These are phyloP conservation scores for Portevinia maculata DNA, from an alignment of 2,888 invertebrate genomes.

Conservation along the genomic window DNA sequence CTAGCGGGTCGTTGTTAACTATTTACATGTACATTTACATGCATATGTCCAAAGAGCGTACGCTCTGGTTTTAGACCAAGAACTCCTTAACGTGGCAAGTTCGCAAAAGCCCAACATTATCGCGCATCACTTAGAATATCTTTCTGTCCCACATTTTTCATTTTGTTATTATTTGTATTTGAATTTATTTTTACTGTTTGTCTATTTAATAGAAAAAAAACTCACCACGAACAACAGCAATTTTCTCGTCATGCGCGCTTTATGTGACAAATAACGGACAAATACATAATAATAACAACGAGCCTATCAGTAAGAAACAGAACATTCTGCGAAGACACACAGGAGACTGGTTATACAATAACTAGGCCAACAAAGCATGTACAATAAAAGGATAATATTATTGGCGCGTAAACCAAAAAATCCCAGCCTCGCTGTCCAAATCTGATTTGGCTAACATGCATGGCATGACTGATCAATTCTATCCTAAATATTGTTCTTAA, in stretches of 20 bases:
- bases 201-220: constrained; percentile 20
- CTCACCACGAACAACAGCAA: background rate
- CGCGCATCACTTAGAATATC: constrained; percentile 7
- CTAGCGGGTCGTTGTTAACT: constrained; percentile 19
- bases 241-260: constrained; percentile 33
- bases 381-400: constrained; percentile 5
- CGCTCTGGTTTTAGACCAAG: constrained; percentile 11
- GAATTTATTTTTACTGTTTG: constrained; percentile 33
- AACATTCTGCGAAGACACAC: constrained; percentile 2
- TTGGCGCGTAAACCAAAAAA: constrained; percentile 26
- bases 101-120: background rate
- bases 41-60: constrained; percentile 12
- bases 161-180: constrained; percentile 30
- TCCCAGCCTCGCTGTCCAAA: background rate
- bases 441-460: background rate
- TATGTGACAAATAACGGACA: constrained; percentile 5
- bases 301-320: constrained; percentile 17
- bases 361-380: constrained; percentile 28
- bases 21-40: constrained; percentile 3
- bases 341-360: constrained; percentile 19
- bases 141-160: constrained; percentile 24
- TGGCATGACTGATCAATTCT: too few relatives aligned
- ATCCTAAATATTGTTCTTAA: too few relatives aligned
- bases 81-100: constrained; percentile 15
- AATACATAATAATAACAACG: constrained; percentile 4